Evolutionary conservation across 2,888 invertebrate species (phyloP), one percentile per base, ranked within the genome.

Genomic region (Globia sparganii): DNA sequence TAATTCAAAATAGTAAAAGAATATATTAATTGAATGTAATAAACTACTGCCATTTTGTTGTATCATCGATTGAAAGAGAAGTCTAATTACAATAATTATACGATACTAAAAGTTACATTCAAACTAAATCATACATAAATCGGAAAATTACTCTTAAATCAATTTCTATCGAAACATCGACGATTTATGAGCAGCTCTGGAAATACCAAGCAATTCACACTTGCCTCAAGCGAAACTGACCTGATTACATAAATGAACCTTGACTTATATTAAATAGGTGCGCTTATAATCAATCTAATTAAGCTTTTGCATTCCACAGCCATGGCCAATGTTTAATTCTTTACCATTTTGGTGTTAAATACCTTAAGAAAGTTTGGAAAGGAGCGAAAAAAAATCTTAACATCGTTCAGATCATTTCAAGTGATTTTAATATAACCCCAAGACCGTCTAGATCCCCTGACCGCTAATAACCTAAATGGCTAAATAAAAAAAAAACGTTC

Each of bases 221-320:
- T 66, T 78, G 81, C 83, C 79, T 75, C 78, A 37, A 66, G 78
- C 85, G 62, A 78, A 78, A 72, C 59, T 78, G 78, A 81, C 81
- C 80, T 76, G 69, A 69, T 84, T 88, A 85, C 86, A 86, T 87
- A 86, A 86, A 83, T 85, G 76, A 86, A 85, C 85, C 85, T 87
- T 87, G 87, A 78, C 81, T 87, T 85, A 81, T 83, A 76, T 87
- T 75, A 76, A 80, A 82, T 83, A 80, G 61, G 71, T 77, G 69
- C 46, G 70, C 72, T 75, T 80, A 70, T 81, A 83, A 83, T 79
- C 67, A 81, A 74, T 74, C 67, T 76, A 72, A 85, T 81, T 75
- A 84, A 59, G 78, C 72, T 72, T 58, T 77, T 37, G 49, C 81
- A 86, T 86, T 86, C 84, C 77, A 40, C n/a, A 72, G 73, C 15